Evolutionary conservation across 2,888 invertebrate genomes (phyloP).

Genomic region (Drepana falcataria): DNA sequence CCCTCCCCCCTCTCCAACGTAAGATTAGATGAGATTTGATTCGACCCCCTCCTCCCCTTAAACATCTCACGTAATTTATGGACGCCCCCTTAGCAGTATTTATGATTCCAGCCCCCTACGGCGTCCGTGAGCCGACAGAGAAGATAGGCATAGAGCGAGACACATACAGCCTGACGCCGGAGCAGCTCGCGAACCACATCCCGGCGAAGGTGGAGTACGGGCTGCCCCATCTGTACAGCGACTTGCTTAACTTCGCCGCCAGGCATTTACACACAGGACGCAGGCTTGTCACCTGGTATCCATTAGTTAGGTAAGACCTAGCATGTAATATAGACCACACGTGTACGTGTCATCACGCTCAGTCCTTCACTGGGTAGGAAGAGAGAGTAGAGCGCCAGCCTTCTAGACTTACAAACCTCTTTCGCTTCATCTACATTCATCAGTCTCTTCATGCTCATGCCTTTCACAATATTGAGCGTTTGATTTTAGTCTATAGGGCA

Average conservation of each 20-base stretch:
- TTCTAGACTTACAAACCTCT: too few relatives aligned
- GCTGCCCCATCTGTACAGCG: constrained; percentile 88
- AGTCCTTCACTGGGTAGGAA: too few relatives aligned
- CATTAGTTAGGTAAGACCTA: constrained; percentile 85
- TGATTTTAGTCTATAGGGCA: too few relatives aligned
- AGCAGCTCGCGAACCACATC: constrained; percentile 84
- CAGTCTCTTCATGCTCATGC: too few relatives aligned
- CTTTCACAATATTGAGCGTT: too few relatives aligned
- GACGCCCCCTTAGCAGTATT: too few relatives aligned
- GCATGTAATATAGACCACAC: neutral
- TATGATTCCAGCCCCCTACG: constrained; percentile 91
- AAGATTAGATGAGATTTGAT: too few relatives aligned
- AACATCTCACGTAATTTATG: neutral
- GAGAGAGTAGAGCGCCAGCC: too few relatives aligned
- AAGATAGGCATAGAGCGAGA: constrained; percentile 85
- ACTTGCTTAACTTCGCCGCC: constrained; percentile 91
- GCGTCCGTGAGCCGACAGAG: constrained; percentile 95
- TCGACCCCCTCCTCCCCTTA: too few relatives aligned
- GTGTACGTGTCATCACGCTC: too few relatives aligned
- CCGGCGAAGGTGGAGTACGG: constrained; percentile 93
- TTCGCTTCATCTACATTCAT: too few relatives aligned
- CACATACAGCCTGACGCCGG: constrained; percentile 81
- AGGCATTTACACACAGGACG: constrained; percentile 86
- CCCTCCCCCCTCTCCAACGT: too few relatives aligned
- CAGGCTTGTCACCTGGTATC: constrained; percentile 96